A percentile compares a stretch with the other conserved stretches of the same genome.
Conservation (phyloP, 2,888 invertebrate genomes). For the Apotomis turbidana region DNA sequence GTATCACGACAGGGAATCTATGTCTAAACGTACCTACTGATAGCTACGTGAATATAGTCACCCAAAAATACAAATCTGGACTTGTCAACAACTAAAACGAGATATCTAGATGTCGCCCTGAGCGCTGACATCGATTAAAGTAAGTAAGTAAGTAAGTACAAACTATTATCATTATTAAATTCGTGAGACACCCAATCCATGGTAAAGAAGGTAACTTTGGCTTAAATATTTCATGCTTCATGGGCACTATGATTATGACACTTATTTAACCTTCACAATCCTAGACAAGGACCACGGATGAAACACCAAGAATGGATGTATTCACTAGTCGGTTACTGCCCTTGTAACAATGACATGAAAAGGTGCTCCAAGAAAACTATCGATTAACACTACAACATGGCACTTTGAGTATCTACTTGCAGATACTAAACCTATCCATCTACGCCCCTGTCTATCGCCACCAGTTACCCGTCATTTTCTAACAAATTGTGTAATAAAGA, state of each 20-base stretch:
- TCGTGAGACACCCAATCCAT: not conserved
- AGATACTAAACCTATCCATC: not conserved
- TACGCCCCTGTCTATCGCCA: not conserved
- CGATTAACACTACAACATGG: conserved; percentile 20
- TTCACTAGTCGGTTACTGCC: too few species aligned
- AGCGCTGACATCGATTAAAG: not conserved
- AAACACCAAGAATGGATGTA: too few species aligned
- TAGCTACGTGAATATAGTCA: conserved; percentile 32
- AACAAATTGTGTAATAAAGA: not conserved
- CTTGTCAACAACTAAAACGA: conserved; percentile 24
- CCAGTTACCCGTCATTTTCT: not conserved
- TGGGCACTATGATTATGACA: not conserved
- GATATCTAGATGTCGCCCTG: conserved; percentile 3
- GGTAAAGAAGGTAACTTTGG: conserved; percentile 2
- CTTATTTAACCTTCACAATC: too few species aligned
- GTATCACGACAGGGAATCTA: conserved; percentile 31
- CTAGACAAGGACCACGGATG: too few species aligned
- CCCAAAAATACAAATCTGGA: conserved; percentile 36
- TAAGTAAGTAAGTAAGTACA: conserved; percentile 17
- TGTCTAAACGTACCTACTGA: conserved; percentile 18
- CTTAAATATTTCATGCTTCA: not conserved
- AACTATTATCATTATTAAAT: conserved; percentile 6
- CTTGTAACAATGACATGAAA: not conserved
- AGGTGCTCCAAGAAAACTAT: not conserved
- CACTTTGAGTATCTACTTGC: conserved; percentile 8